Conservation (phyloP, 2,113 vertebrate species). For the Mugil cephalus region DNA sequence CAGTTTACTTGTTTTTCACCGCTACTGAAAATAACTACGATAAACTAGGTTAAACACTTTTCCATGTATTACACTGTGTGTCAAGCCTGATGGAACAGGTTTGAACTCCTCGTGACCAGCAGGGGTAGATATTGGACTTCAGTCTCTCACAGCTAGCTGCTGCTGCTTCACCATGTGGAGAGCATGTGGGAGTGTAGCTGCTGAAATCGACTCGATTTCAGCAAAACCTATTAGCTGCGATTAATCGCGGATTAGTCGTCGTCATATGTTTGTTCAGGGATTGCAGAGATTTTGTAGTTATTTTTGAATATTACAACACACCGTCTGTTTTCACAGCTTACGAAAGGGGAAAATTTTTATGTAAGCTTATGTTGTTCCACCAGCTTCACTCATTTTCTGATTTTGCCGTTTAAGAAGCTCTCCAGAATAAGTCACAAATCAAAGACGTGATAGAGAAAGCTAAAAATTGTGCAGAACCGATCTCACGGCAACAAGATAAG, state of each 20-base stretch:
- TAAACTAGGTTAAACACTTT: background rate
- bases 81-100: background rate
- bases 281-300: too few relatives aligned
- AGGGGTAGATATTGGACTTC: conserved; percentile 66
- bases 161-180: conserved; percentile 1
- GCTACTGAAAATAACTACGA: background rate
- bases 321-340: background rate
- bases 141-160: background rate
- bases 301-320: too few relatives aligned
- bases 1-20: background rate
- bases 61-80: background rate
- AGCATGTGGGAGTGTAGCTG: background rate
- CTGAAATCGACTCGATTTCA: background rate
- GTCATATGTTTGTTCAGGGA: background rate
- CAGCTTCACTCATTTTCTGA: background rate
- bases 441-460: background rate
- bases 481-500: background rate
- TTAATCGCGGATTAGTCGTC: background rate
- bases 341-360: background rate
- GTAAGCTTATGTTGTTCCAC: background rate
- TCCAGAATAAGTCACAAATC: background rate
- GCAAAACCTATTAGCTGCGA: background rate
- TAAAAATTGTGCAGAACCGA: conserved; percentile 2
- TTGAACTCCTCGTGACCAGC: conserved; percentile 43
- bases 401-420: background rate